These are phyloP conservation scores for Nothoprocta perdicaria DNA, from an alignment of 2,113 vertebrate genomes.

Conservation along the genomic window DNA sequence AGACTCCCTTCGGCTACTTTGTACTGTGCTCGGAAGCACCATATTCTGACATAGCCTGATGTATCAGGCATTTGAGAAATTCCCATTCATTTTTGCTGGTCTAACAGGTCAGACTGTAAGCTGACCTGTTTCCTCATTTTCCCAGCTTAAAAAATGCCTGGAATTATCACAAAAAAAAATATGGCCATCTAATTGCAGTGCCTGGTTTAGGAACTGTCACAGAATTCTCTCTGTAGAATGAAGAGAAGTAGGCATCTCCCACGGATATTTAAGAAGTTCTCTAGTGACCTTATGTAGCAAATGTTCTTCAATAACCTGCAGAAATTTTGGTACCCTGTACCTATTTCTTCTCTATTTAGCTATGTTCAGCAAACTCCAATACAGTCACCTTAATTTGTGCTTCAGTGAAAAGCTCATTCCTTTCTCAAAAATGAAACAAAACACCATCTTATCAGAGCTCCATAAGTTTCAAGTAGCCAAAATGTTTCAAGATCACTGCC, in stretches of 20 bases:
- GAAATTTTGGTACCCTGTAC: not conserved
- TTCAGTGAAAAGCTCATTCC: not conserved
- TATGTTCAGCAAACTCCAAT: not conserved
- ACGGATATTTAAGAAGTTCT: not conserved
- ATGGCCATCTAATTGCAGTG: not conserved
- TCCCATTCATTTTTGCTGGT: not conserved
- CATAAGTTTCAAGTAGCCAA: not conserved
- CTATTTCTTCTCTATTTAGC: not conserved
- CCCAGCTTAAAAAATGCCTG: not conserved
- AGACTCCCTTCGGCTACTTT: fast-evolving
- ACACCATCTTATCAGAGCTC: not conserved
- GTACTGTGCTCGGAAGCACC: not conserved
- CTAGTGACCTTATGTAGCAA: not conserved
- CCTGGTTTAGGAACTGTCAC: not conserved
- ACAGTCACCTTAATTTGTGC: not conserved
- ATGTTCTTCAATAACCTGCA: not conserved
- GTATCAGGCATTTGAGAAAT: not conserved
- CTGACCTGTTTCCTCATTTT: no score
- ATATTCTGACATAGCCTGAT: no score
- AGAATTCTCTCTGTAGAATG: not conserved
- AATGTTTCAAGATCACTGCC: fast-evolving
- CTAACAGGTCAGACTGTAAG: not conserved
- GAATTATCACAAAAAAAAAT: not conserved
- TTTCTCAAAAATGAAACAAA: not conserved
- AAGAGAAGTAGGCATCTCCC: not conserved